Evolutionary conservation across 1,140 invertebrate species (phyloP).

Genomic region (Calephelis virginiensis): DNA sequence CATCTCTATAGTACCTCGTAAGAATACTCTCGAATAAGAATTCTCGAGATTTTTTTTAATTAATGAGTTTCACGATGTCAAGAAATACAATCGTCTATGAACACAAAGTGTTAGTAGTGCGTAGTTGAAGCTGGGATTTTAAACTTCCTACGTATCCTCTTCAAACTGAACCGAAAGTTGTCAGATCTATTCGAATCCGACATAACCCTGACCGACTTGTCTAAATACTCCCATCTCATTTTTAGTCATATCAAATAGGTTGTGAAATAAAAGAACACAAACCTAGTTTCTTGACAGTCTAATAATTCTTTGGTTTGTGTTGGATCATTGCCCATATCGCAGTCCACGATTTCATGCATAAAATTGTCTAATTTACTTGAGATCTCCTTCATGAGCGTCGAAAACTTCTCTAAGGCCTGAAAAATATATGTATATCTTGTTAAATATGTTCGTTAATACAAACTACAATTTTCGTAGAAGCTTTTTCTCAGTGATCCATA

Average conservation of each 20-base stretch:
- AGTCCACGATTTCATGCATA: constrained; percentile 88
- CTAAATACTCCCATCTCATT: not conserved
- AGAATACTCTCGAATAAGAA: too few relatives aligned
- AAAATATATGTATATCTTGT: constrained; percentile 42
- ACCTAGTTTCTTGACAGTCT: constrained; percentile 77
- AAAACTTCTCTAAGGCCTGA: constrained; percentile 97
- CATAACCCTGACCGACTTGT: not conserved
- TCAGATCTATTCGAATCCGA: too few relatives aligned
- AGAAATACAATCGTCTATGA: too few relatives aligned
- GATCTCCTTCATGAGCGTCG: constrained; percentile 91
- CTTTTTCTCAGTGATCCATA: constrained; percentile 52
- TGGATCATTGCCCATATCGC: constrained; percentile 78
- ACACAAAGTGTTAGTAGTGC: too few relatives aligned
- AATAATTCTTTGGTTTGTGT: constrained; percentile 78
- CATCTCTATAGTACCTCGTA: too few relatives aligned
- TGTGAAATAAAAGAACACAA: constrained; percentile 20
- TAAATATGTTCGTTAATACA: not conserved
- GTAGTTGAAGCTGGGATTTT: too few relatives aligned
- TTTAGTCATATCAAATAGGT: not conserved
- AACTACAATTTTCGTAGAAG: constrained; percentile 1
- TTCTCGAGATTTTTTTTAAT: too few relatives aligned
- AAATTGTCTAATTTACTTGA: constrained; percentile 90
- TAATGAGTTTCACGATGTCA: too few relatives aligned
- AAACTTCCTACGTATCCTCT: too few relatives aligned
- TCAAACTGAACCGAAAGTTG: too few relatives aligned